These are phyloP conservation scores for Crioceris asparagi DNA, from an alignment of 2,888 invertebrate species.

Conservation along the genomic window DNA sequence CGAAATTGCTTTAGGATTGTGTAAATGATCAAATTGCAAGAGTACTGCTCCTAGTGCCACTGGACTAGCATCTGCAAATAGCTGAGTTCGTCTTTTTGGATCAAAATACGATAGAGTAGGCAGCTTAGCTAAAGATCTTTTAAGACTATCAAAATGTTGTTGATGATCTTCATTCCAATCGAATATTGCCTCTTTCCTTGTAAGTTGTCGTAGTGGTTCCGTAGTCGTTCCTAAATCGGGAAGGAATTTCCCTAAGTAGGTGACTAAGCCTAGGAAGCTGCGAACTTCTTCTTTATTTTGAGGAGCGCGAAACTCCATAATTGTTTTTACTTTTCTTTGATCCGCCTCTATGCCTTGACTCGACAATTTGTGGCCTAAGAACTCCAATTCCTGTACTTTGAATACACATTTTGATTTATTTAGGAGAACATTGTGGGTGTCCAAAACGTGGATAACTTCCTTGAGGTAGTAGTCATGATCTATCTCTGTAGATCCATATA, in stretches of 20 bases:
- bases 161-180: conserved; percentile 13
- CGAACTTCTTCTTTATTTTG: conserved; percentile 18
- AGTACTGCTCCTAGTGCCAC: conserved; percentile 24
- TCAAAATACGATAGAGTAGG: conserved; percentile 20
- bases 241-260: conserved; percentile 16
- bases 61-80: conserved; percentile 25
- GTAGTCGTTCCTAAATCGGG: conserved; percentile 12
- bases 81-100: conserved; percentile 13
- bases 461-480: conserved; percentile 17
- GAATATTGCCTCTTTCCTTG: conserved; percentile 13
- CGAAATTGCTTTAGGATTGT: conserved; percentile 19
- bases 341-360: conserved; percentile 16
- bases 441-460: conserved; percentile 8
- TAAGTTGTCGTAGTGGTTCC: conserved; percentile 11
- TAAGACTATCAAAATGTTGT: conserved; percentile 13
- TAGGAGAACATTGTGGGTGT: conserved; percentile 12
- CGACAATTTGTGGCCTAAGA: conserved; percentile 28
- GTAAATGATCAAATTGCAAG: conserved; percentile 18
- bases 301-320: conserved; percentile 17
- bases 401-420: conserved; percentile 14
- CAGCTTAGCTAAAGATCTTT: conserved; percentile 9
- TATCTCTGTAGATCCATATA: conserved; percentile 21
- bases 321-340: conserved; percentile 10
- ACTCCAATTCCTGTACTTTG: conserved; percentile 11
- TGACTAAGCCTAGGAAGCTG: conserved; percentile 18